Percentiles rank a stretch among this genome's conserved stretches.
Conservation (phyloP, 2,797 vertebrate genomes). For the Carduelis carduelis region DNA sequence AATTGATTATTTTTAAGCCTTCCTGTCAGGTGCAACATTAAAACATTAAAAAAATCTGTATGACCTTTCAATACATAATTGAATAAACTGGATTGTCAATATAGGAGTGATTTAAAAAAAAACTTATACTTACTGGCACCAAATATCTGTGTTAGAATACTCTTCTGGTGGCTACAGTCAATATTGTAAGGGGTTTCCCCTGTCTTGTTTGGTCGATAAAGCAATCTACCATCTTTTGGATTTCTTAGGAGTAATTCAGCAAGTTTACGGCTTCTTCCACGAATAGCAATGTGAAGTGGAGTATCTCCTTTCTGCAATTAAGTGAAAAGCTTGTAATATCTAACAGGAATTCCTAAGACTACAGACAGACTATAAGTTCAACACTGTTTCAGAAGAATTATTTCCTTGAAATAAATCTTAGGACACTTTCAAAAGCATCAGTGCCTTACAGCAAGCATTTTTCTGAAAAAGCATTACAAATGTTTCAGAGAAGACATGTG, state of each 20-base stretch:
- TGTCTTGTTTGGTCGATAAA: conserved; percentile 96
- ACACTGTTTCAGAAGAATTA: background rate
- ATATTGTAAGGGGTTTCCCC: conserved; percentile 99
- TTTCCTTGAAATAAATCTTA: background rate
- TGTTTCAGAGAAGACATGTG: background rate
- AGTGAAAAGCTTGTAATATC: background rate
- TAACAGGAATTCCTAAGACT: background rate
- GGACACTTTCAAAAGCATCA: background rate
- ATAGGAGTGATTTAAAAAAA: background rate
- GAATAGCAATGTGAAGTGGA: conserved; percentile 94
- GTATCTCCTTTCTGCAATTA: conserved; percentile 92
- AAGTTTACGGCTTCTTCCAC: conserved; percentile 92
- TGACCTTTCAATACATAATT: background rate
- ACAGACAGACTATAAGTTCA: background rate
- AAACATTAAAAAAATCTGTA: background rate
- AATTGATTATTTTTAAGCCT: background rate
- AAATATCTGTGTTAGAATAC: conserved; percentile 98
- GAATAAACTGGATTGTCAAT: background rate
- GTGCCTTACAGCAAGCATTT: background rate
- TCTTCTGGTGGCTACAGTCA: conserved; percentile 98
- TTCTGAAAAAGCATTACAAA: background rate
- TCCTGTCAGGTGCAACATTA: background rate
- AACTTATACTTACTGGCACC: conserved; percentile 83
- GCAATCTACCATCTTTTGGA: conserved; percentile 94
- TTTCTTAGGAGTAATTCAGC: conserved; percentile 94